Percentiles rank a stretch among this genome's conserved stretches.
These are phyloP conservation scores for Ivindomyrus marchei DNA, from an alignment of 2,113 vertebrate genomes.

Conservation along the genomic window DNA sequence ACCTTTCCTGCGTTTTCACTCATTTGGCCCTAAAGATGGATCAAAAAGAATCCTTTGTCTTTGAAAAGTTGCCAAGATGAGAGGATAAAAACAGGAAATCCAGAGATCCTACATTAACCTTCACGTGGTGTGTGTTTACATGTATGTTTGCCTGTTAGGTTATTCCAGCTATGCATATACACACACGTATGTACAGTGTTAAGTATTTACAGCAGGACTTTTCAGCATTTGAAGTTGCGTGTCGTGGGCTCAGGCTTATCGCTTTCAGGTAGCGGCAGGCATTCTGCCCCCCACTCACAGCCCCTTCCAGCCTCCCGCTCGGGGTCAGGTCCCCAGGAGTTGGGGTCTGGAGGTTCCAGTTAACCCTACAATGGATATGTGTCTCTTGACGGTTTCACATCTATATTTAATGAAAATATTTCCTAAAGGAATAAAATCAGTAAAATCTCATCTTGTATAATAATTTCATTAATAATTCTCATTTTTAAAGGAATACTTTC, in stretches of 20 bases:
- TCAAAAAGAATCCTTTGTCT: conserved; percentile 1
- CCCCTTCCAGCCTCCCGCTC: neutral
- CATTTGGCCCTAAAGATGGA: conserved; percentile 42
- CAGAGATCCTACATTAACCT: neutral
- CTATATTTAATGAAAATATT: neutral
- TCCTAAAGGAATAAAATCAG: neutral
- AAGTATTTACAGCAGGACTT: conserved; percentile 59
- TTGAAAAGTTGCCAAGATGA: conserved; percentile 28
- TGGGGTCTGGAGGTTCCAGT: neutral
- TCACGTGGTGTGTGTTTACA: conserved; percentile 48
- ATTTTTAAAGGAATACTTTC: neutral
- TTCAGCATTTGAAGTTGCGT: conserved; percentile 53
- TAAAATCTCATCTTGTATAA: neutral
- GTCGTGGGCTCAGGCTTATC: conserved; percentile 37
- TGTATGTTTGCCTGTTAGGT: conserved; percentile 36
- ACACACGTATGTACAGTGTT: conserved; percentile 60
- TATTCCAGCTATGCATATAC: conserved; percentile 61
- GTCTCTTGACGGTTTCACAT: neutral
- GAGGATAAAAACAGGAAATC: conserved; percentile 61
- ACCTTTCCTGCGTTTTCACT: conserved; percentile 20
- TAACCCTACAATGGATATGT: neutral
- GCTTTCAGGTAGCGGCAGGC: conserved; percentile 34
- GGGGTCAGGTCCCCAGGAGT: neutral
- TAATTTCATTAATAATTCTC: neutral
- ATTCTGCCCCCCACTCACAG: neutral